phyloP scores from a whole-genome alignment of 2,888 invertebrate genomes.

The Nematopogon swammerdamellus region DNA sequence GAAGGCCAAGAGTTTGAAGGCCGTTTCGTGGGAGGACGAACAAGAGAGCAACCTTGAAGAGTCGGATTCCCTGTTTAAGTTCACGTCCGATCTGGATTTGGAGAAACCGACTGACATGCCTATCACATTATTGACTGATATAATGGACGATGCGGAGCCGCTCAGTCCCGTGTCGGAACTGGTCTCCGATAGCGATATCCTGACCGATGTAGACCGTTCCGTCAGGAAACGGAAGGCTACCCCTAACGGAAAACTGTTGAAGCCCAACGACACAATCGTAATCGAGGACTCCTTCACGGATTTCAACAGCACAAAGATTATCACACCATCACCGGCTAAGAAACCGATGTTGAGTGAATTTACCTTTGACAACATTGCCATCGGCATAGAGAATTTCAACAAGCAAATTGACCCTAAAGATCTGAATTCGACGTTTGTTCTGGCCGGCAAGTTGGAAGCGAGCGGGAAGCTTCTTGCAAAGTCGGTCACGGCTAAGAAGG shows the following conservation, averaged over 20 bases:
- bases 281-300: slow-evolving; percentile 41
- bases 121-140: slow-evolving; percentile 6
- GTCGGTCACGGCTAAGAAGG: slow-evolving; percentile 22
- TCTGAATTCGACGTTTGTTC: slow-evolving; percentile 45
- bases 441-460: slow-evolving; percentile 30
- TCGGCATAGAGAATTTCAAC: slow-evolving; percentile 27
- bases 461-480: slow-evolving; percentile 19
- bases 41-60: slow-evolving; percentile 18
- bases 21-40: slow-evolving; percentile 59
- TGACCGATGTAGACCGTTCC: slow-evolving; percentile 29
- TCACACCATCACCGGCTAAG: slow-evolving; percentile 17
- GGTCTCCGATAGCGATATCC: slow-evolving; percentile 34
- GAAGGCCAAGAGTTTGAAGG: slow-evolving; percentile 55
- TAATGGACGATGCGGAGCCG: slow-evolving; percentile 13
- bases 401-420: slow-evolving; percentile 27
- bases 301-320: slow-evolving; percentile 23
- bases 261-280: slow-evolving; percentile 35
- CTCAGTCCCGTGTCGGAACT: slow-evolving; percentile 22
- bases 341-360: not conserved
- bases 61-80: slow-evolving; percentile 28
- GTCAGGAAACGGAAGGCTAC: slow-evolving; percentile 35
- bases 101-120: slow-evolving; percentile 25
- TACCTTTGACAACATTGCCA: slow-evolving; percentile 10
- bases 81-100: slow-evolving; percentile 29
- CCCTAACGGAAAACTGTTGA: slow-evolving; percentile 29